Evolutionary conservation across 1,140 invertebrate species (phyloP).

Genomic region (Doryteuthis pealeii): DNA sequence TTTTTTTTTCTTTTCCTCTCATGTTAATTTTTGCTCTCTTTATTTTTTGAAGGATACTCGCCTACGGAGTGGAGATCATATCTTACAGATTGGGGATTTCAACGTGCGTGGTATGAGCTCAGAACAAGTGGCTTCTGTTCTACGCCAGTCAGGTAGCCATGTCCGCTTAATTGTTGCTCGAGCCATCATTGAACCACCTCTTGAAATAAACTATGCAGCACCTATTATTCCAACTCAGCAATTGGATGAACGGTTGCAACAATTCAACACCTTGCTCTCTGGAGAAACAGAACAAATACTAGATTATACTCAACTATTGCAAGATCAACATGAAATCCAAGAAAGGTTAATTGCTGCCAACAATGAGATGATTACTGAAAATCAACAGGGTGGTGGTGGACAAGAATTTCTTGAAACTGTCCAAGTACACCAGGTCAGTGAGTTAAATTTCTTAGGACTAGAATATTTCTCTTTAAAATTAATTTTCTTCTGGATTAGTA

Average conservation of each 20-base stretch:
- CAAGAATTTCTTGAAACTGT: constrained; percentile 12
- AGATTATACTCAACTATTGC: background rate
- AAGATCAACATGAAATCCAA: background rate
- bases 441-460: background rate
- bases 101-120: constrained; percentile 86
- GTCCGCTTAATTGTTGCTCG: constrained; percentile 89
- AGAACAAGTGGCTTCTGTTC: constrained; percentile 88
- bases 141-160: constrained; percentile 81
- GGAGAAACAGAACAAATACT: background rate
- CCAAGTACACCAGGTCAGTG: constrained; percentile 13
- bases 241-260: constrained; percentile 55
- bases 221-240: constrained; percentile 56
- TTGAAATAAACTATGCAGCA: constrained; percentile 38
- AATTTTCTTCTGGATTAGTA: too few species aligned
- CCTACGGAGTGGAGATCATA: constrained; percentile 88
- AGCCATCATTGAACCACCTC: constrained; percentile 46
- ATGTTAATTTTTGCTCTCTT: too few species aligned
- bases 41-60: constrained; percentile 71
- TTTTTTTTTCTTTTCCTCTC: too few species aligned
- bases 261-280: constrained; percentile 39
- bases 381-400: background rate
- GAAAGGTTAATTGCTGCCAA: constrained; percentile 1
- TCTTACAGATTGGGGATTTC: constrained; percentile 90
- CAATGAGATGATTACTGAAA: constrained; percentile 1
- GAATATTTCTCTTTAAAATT: constrained; percentile 4